These are phyloP conservation scores for Sebastes flavidus DNA, from an alignment of 2,797 vertebrate species.

Conservation along the genomic window DNA sequence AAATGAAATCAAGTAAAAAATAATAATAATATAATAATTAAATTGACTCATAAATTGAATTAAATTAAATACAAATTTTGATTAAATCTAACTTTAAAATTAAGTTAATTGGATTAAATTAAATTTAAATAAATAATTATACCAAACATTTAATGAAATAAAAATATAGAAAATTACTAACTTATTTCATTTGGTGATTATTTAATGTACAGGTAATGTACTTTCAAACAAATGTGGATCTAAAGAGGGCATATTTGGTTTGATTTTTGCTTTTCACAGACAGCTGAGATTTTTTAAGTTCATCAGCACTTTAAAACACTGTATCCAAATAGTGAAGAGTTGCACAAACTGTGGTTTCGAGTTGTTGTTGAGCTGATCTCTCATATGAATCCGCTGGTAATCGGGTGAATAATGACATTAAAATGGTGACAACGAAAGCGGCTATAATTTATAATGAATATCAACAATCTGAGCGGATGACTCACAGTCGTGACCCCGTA, in stretches of 20 bases:
- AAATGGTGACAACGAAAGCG: background rate
- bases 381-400: background rate
- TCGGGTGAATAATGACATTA: background rate
- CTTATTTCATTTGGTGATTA: background rate
- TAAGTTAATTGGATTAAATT: background rate
- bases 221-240: background rate
- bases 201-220: background rate
- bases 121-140: background rate
- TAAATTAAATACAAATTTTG: background rate
- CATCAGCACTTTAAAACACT: background rate
- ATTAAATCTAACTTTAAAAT: background rate
- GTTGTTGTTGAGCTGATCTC: background rate
- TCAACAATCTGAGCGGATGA: background rate
- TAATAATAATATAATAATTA: background rate
- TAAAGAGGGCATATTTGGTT: background rate
- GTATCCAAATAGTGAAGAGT: background rate
- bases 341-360: background rate
- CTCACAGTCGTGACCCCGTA: background rate
- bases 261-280: background rate
- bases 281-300: background rate
- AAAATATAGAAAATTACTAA: background rate
- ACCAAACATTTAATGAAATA: background rate
- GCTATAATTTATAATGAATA: background rate
- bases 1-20: background rate
- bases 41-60: background rate